A percentile compares a stretch with the other conserved stretches of the same genome.
phyloP scores from a whole-genome alignment of 2,888 invertebrate species.

The Urechis unicinctus region DNA sequence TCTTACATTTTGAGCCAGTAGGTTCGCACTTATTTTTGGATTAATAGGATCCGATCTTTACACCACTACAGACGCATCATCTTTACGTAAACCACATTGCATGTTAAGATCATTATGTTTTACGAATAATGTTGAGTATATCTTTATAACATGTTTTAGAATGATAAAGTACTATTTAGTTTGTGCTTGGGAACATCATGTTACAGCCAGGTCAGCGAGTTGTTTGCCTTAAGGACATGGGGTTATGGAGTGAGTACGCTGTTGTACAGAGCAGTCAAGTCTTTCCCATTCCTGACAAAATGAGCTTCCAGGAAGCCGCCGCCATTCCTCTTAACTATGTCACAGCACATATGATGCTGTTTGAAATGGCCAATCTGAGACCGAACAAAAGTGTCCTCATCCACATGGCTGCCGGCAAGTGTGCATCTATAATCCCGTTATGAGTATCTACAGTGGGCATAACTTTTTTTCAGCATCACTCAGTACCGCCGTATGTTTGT shows the following conservation, averaged over 20 bases:
- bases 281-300: slow-evolving; percentile 51
- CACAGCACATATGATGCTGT: slow-evolving; percentile 73
- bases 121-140: too few species aligned
- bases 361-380: slow-evolving; percentile 69
- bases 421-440: neutral
- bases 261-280: slow-evolving; percentile 44
- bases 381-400: slow-evolving; percentile 71
- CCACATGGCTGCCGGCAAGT: slow-evolving; percentile 58
- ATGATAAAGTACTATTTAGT: too few species aligned
- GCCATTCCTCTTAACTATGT: slow-evolving; percentile 77
- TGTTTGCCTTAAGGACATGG: slow-evolving; percentile 48
- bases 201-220: slow-evolving; percentile 57
- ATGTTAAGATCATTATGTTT: too few species aligned
- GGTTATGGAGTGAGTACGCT: slow-evolving; percentile 51
- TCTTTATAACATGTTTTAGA: too few species aligned
- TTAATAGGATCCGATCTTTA: too few species aligned
- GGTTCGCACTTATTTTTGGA: too few species aligned
- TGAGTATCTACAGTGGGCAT: neutral
- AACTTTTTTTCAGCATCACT: too few species aligned
- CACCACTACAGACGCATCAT: too few species aligned
- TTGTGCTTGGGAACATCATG: too few species aligned
- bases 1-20: too few species aligned
- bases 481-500: neutral
- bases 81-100: too few species aligned
- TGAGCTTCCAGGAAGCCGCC: slow-evolving; percentile 68